Evolutionary conservation across 2,113 vertebrate species (phyloP).

Genomic region (Dasyprocta punctata): DNA sequence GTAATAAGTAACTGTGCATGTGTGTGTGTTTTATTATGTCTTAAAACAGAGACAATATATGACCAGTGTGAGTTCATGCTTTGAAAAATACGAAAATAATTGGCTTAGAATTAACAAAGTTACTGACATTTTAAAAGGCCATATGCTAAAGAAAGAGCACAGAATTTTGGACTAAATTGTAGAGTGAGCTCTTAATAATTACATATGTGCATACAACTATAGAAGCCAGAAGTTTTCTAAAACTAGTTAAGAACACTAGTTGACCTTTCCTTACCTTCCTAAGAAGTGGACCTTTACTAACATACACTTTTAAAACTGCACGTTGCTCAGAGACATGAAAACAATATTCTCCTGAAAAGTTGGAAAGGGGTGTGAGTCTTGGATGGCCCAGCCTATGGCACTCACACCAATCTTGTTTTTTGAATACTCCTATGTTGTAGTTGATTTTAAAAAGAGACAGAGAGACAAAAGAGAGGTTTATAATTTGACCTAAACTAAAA

Average conservation of each 20-base stretch:
- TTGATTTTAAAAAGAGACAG: conserved; percentile 22
- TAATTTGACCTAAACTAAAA: conserved; percentile 12
- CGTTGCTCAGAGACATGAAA: conserved; percentile 25
- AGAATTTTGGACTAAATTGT: conserved; percentile 66
- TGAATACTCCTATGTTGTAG: not conserved
- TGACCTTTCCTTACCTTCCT: conserved; percentile 66
- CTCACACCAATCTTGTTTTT: not conserved
- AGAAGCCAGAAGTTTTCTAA: conserved; percentile 59
- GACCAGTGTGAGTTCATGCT: conserved; percentile 44
- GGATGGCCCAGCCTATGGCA: not conserved
- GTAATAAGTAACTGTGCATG: not conserved
- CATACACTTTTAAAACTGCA: not conserved
- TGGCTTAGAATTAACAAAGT: conserved; percentile 77
- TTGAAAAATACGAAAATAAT: conserved; percentile 76
- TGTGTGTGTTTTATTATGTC: not conserved
- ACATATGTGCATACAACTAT: conserved; percentile 46
- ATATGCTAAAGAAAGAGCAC: conserved; percentile 66
- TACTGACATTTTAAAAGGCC: conserved; percentile 82
- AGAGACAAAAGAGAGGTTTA: not conserved
- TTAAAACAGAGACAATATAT: conserved; percentile 43
- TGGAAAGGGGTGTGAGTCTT: not conserved
- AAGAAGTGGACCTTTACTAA: conserved; percentile 55
- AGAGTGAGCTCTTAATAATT: conserved; percentile 65
- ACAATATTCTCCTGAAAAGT: not conserved
- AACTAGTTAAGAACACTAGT: conserved; percentile 70